Conservation (phyloP, 1,140 invertebrate species). For the Diabrotica virgifera region DNA sequence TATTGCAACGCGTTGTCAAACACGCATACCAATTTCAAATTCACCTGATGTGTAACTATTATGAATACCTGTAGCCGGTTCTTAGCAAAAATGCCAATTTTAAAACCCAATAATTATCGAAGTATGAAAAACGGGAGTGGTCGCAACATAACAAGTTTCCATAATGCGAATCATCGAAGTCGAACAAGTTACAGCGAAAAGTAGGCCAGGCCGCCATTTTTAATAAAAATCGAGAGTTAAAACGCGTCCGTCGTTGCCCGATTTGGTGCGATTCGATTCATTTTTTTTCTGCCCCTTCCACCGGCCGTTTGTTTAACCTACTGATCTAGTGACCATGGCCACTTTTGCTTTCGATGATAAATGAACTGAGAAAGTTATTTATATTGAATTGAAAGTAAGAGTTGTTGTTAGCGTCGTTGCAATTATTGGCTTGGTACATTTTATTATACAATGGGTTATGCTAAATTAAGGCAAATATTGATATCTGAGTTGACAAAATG, state of each 20-base stretch:
- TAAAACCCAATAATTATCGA: not conserved
- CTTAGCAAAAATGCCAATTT: not conserved
- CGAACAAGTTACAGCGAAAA: not conserved
- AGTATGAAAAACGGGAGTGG: not conserved
- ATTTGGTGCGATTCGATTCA: not conserved
- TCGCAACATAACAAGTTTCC: not conserved
- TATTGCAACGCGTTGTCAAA: too few relatives aligned
- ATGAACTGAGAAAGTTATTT: conserved; percentile 1
- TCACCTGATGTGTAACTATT: not conserved
- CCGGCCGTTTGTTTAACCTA: conserved; percentile 10
- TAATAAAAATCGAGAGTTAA: not conserved
- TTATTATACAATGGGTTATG: too few relatives aligned
- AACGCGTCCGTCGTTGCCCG: not conserved
- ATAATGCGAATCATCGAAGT: not conserved
- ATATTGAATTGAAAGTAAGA: conserved; percentile 1
- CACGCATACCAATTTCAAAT: not conserved
- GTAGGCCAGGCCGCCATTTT: not conserved
- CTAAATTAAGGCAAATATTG: too few relatives aligned
- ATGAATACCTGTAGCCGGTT: not conserved
- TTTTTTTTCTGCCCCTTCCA: not conserved
- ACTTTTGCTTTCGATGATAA: conserved; percentile 28
- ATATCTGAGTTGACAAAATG: too few relatives aligned
- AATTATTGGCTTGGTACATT: not conserved
- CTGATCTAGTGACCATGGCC: conserved; percentile 30
- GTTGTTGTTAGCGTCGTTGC: not conserved